phyloP scores from a whole-genome alignment of 2,113 vertebrate species.

The Zapus hudsonius region DNA sequence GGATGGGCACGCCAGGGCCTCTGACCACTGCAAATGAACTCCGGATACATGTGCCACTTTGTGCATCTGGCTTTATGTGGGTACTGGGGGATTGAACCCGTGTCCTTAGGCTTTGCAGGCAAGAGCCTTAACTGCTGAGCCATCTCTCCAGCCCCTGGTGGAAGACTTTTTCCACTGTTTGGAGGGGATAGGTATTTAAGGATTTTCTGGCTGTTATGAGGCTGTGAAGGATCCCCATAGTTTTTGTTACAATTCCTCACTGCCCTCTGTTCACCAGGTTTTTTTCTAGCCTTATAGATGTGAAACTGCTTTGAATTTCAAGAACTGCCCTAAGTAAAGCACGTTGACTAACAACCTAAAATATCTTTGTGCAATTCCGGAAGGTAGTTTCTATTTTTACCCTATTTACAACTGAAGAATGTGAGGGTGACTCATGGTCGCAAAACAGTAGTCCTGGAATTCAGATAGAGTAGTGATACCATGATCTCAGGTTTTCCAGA shows the following conservation, averaged over 20 bases:
- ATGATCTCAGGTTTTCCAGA: too few species aligned
- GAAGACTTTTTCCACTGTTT: background rate
- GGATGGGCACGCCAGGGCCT: too few species aligned
- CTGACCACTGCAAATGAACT: too few species aligned
- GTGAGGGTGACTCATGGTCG: conserved; percentile 18
- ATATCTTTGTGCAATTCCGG: background rate
- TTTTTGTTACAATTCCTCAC: background rate
- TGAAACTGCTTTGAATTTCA: background rate
- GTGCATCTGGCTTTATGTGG: too few species aligned
- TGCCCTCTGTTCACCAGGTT: background rate
- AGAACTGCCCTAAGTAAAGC: background rate
- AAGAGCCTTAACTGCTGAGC: too few species aligned
- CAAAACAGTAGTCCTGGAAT: background rate
- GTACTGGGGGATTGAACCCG: too few species aligned
- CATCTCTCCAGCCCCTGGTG: too few species aligned
- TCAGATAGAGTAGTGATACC: background rate
- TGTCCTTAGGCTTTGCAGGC: too few species aligned
- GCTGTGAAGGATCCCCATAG: background rate
- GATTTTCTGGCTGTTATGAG: background rate
- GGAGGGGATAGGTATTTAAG: background rate
- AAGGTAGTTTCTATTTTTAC: background rate
- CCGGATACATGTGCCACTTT: too few species aligned
- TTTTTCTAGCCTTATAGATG: background rate
- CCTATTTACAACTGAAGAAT: background rate
- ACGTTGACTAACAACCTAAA: background rate